Conservation (phyloP, 2,797 vertebrate species). For the Mareca strepera region DNA sequence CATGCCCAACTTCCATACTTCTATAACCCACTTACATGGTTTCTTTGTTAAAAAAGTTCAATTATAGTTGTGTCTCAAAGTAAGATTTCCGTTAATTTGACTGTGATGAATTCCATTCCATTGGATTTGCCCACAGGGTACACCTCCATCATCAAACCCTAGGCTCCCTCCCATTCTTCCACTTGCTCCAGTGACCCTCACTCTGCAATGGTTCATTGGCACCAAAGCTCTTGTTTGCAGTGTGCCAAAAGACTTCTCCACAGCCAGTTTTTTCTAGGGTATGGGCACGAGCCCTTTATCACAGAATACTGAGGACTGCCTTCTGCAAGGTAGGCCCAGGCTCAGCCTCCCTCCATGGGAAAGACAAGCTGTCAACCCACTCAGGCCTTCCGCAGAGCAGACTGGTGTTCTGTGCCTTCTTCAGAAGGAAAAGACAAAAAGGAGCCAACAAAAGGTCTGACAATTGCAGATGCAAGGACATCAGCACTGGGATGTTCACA, state of each 20-base stretch:
- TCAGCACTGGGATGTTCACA: not conserved
- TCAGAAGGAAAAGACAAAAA: not conserved
- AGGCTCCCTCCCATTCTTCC: not conserved
- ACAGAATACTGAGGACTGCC: not conserved
- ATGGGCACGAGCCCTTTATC: not conserved
- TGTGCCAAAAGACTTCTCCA: not conserved
- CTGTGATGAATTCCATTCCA: not conserved
- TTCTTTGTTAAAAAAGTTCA: not conserved
- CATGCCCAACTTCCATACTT: rapidly evolving
- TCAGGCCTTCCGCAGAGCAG: not conserved
- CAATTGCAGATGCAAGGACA: not conserved
- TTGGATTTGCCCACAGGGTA: not conserved
- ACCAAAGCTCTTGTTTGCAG: not conserved
- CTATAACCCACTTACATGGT: not conserved
- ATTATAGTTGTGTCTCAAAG: not conserved
- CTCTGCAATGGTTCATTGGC: not conserved
- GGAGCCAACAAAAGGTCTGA: not conserved
- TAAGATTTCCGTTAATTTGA: not conserved
- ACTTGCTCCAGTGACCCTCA: not conserved
- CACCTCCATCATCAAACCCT: not conserved
- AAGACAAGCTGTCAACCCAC: not conserved
- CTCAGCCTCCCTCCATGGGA: not conserved
- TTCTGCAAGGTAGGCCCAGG: not conserved
- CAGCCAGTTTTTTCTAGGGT: not conserved
- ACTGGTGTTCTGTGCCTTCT: not conserved